Base-by-base conservation (phyloP, 2,888 invertebrate genomes). In the Frankliniella intonsa region DNA sequence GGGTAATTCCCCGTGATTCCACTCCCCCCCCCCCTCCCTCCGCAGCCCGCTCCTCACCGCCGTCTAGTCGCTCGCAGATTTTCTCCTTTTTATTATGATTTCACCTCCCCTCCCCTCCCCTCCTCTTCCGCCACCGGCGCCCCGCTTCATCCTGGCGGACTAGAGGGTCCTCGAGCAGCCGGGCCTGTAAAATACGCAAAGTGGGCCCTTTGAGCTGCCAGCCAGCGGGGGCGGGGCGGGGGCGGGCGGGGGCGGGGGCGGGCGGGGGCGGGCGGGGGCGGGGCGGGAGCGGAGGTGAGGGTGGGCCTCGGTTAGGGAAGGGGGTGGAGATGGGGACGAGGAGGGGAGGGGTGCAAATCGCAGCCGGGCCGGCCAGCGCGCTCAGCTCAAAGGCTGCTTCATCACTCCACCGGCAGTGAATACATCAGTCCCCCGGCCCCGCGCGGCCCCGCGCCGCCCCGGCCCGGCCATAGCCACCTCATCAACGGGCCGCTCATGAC, bases 341-440 rank as follows among this genome's bases (percentile, higher is more conserved):
- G 55, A 8, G 55, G 55, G 11, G 55, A 5, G 55, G 17, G 17
- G 17, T 19, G 69, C 25, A 76, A 25, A 76, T 76, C 25, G 69
- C 69, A 25, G 69, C 25, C 22, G 69, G 11, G 11, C 69, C 22
- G 69, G 25, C 69, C 69, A 25, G 69, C 69, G 22, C 69, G 69
- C 69, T 76, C 25, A 38, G 38, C 25, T 76, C 69, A 76, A 76
- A 76, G 69, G 69, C 69, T 22, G 69, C 69, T 76, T 76, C 69
- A 76, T 76, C 69, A 76, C 69, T 76, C 69, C 69, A 12, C 69
- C 38, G 38, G 38, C 69, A 76, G 69, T 76, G 69, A 76, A 76
- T 76, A 76, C 69, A 76, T 76, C 25, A 76, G 62, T 19, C 62
- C 62, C n/a, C 62, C 14, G 19, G 38, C 38, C 38, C 38, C 38